Evolutionary conservation across 2,113 vertebrate genomes (phyloP).

Genomic region (Pseudorasbora parva): DNA sequence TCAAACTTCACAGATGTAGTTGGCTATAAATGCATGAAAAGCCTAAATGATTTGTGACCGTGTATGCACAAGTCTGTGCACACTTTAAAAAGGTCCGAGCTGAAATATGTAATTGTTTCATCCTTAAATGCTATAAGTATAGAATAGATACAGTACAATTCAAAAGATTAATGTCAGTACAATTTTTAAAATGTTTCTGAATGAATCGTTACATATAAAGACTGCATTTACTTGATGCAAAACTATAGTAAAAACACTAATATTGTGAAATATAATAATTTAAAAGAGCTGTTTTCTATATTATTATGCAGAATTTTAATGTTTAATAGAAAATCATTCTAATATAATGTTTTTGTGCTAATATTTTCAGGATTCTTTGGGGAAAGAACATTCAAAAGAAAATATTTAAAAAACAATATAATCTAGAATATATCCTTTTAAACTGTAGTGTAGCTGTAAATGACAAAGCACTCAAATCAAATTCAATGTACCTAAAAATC

Average conservation of each 20-base stretch:
- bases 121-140: not conserved
- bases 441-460: not conserved
- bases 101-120: not conserved
- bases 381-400: too few species aligned
- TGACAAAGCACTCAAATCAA: not conserved
- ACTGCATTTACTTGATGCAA: not conserved
- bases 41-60: not conserved
- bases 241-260: not conserved
- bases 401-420: too few species aligned
- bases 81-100: not conserved
- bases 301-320: not conserved
- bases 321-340: not conserved
- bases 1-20: not conserved
- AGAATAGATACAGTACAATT: not conserved
- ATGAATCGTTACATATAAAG: not conserved
- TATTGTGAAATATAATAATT: too few species aligned
- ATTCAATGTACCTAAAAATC: not conserved
- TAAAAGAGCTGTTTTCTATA: too few species aligned
- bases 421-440: too few species aligned
- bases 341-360: not conserved
- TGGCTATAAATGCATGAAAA: not conserved
- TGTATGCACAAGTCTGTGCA: not conserved
- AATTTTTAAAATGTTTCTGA: not conserved
- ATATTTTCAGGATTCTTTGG: too few species aligned
- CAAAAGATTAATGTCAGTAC: not conserved